Evolutionary conservation across 2,797 vertebrate genomes (phyloP), one percentile per base, ranked within the genome.

Genomic region (Rhyacichthys aspro): DNA sequence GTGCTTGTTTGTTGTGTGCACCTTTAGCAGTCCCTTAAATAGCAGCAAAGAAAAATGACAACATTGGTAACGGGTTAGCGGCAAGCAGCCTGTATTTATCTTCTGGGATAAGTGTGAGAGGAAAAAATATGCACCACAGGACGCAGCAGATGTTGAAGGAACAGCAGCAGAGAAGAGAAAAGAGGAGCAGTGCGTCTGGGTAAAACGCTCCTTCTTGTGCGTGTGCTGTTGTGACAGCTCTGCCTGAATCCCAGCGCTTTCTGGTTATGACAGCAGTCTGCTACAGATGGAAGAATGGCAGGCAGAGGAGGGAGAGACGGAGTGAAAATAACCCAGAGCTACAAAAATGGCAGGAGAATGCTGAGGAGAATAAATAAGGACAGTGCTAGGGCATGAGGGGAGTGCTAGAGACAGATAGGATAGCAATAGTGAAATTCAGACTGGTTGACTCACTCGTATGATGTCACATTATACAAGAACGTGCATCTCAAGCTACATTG

Each of bases 371-470:
- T 41, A 55, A 50, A 64, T 39, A 11, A 72, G 79, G 81, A 79
- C 59, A 71, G 65, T 64, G 32, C 19, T 16, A 33, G 42, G 42
- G 54, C 59, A 63, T 16, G 3, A 18, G 34, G 63, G 66, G 72
- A 68, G 57, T 2, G 59, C 63, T 39, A n/a, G 66, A 75, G 68
- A 68, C 72, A 63, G 76, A 52, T 54, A 44, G 58, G 75, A 81
- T 43, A 55, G 75, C 18, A 17, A 73, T 68, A 56, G 71, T 83
- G 79, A 82, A 76, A 63, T 65, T 63, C 63, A 76, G 75, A 77
- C 74, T 16, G 70, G 50, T 80, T 83, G 79, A 87, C 78, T 89
- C 87, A 87, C 43, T 72, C 73, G 49, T 23, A n/a, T 74, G 76
- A 81, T 84, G 84, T 86, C 83, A 83, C 48, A 70, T 79, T 68